Evolutionary conservation across 2,888 invertebrate species (phyloP).

Genomic region (Buathra laborator): DNA sequence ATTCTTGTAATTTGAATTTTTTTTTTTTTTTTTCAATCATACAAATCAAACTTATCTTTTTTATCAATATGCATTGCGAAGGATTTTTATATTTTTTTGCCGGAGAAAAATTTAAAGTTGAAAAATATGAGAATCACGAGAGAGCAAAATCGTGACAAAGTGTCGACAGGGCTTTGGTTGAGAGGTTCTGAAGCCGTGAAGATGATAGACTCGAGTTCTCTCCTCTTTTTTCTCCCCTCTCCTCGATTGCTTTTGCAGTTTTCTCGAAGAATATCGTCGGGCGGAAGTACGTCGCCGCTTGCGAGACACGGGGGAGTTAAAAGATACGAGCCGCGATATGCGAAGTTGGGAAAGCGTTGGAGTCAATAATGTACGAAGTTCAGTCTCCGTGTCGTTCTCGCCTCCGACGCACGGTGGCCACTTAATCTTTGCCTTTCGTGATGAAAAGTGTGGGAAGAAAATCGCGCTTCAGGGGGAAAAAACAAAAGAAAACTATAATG

Average conservation of each 20-base stretch:
- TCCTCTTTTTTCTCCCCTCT: not conserved
- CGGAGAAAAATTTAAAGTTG: too few species aligned
- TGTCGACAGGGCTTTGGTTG: not conserved
- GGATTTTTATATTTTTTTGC: too few species aligned
- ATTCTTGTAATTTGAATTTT: too few species aligned
- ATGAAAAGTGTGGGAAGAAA: constrained; percentile 48
- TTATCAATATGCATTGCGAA: too few species aligned
- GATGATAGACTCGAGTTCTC: constrained; percentile 11
- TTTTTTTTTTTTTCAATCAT: too few species aligned
- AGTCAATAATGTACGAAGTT: constrained; percentile 71
- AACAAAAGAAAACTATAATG: not conserved
- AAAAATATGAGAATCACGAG: too few species aligned
- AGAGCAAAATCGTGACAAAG: not conserved
- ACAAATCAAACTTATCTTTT: too few species aligned
- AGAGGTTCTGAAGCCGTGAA: not conserved
- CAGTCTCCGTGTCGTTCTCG: constrained; percentile 32
- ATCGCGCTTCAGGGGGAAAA: constrained; percentile 20
- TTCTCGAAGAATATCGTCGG: constrained; percentile 44
- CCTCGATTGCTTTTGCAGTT: constrained; percentile 53
- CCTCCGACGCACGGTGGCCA: constrained; percentile 61
- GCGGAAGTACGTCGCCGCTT: not conserved
- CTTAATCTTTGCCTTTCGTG: constrained; percentile 69
- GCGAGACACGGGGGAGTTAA: not conserved
- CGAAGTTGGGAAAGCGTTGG: constrained; percentile 18
- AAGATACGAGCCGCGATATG: constrained; percentile 13